A percentile compares a stretch with the other conserved stretches of the same genome.
Evolutionary conservation across 2,113 vertebrate species (phyloP).

Genomic region (Eleginops maclovinus): DNA sequence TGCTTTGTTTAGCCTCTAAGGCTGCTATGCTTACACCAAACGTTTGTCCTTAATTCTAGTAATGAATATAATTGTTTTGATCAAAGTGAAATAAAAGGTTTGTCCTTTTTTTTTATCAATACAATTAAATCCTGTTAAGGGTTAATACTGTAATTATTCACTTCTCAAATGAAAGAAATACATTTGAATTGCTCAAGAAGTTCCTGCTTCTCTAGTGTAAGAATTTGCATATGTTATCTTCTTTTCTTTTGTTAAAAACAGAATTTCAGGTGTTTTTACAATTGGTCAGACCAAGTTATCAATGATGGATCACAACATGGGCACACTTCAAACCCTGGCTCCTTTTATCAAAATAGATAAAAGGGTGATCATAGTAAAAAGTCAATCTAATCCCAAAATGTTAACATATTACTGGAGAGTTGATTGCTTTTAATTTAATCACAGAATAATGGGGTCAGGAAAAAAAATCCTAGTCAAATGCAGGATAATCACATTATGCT

Average conservation of each 20-base stretch:
- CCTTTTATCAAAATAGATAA: background rate
- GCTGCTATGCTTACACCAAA: background rate
- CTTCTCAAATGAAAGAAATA: background rate
- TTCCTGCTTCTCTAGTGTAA: background rate
- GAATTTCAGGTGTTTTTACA: too few relatives aligned
- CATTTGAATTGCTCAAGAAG: background rate
- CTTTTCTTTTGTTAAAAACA: too few relatives aligned
- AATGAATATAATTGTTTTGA: too few relatives aligned
- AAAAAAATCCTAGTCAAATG: conserved; percentile 22
- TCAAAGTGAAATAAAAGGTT: background rate
- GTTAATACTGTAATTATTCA: background rate
- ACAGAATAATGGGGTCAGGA: conserved; percentile 11
- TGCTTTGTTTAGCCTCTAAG: background rate
- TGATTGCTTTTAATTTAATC: conserved; percentile 22
- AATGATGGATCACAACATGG: too few relatives aligned
- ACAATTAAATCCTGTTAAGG: background rate
- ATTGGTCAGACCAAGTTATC: too few relatives aligned
- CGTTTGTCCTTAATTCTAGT: too few relatives aligned
- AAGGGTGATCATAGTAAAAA: conserved; percentile 14
- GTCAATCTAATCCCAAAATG: background rate
- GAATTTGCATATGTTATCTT: background rate
- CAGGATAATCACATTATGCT: conserved; percentile 34
- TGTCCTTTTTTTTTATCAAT: background rate
- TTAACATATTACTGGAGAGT: background rate
- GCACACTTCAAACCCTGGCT: background rate